phyloP scores from a whole-genome alignment of 2,113 vertebrate species.

The Lutjanus erythropterus region DNA sequence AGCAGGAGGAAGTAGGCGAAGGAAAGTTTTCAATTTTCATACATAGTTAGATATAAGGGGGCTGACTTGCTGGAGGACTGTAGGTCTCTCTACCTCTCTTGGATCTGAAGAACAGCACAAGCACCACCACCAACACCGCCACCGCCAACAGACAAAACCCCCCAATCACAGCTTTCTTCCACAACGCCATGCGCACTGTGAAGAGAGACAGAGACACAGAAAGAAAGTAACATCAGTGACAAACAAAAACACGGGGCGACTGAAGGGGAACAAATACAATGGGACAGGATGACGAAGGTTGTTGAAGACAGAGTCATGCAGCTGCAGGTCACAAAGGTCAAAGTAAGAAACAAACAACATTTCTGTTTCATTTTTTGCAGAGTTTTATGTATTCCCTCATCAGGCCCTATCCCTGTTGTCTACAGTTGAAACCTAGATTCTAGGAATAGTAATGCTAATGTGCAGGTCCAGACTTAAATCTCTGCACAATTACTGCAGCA shows the following conservation, averaged over 20 bases:
- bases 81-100: slow-evolving; percentile 84
- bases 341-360: neutral
- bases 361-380: neutral
- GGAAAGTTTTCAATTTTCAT: slow-evolving; percentile 56
- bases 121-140: slow-evolving; percentile 39
- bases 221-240: slow-evolving; percentile 5
- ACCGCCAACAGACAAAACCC: slow-evolving; percentile 60
- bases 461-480: neutral
- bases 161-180: slow-evolving; percentile 81
- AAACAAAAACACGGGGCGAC: neutral
- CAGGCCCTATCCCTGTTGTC: neutral
- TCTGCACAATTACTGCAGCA: too few species aligned
- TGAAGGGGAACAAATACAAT: neutral
- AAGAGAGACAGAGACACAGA: slow-evolving; percentile 30
- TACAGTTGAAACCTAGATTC: neutral
- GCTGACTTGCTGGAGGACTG: slow-evolving; percentile 70
- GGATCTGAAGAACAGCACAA: slow-evolving; percentile 68
- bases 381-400: neutral
- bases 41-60: slow-evolving; percentile 70
- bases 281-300: neutral
- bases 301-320: neutral
- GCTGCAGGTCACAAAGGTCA: neutral
- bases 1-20: slow-evolving; percentile 39
- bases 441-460: neutral
- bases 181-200: slow-evolving; percentile 78